Conservation (phyloP, 2,888 invertebrate species). For the Mesochorus sp. region DNA sequence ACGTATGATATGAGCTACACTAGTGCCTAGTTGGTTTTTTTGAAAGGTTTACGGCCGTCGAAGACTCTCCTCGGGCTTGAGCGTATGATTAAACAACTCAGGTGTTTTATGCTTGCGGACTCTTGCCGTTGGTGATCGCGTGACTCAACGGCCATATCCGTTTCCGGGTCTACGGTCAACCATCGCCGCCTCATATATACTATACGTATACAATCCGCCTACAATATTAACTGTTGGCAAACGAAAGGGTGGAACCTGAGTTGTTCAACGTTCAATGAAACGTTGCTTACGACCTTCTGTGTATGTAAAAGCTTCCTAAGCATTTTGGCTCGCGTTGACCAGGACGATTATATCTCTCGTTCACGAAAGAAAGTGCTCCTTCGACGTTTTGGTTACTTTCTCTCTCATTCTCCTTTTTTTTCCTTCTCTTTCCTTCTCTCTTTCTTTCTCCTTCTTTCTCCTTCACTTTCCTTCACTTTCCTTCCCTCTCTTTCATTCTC, state of each 20-base stretch:
- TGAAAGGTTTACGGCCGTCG: slow-evolving; percentile 68
- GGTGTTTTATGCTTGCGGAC: slow-evolving; percentile 78
- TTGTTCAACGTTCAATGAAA: background rate
- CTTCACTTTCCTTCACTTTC: too few species aligned
- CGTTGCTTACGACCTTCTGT: background rate
- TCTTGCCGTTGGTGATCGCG: slow-evolving; percentile 73
- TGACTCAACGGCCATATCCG: slow-evolving; percentile 81
- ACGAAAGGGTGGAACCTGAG: background rate
- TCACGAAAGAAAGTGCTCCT: slow-evolving; percentile 61
- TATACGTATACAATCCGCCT: background rate
- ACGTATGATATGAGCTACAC: slow-evolving; percentile 4
- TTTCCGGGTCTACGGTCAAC: slow-evolving; percentile 79
- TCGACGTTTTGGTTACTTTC: slow-evolving; percentile 65
- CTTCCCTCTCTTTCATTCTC: too few species aligned
- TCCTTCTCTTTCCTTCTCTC: background rate
- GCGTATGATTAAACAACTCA: slow-evolving; percentile 79
- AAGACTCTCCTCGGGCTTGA: slow-evolving; percentile 61
- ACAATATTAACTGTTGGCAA: background rate
- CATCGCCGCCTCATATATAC: slow-evolving; percentile 33
- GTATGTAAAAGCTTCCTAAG: slow-evolving; percentile 64
- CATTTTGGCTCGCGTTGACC: slow-evolving; percentile 71
- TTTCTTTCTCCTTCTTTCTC: background rate
- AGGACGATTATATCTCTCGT: slow-evolving; percentile 60
- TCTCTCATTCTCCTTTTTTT: slow-evolving; percentile 13
- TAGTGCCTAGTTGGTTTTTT: slow-evolving; percentile 21